phyloP scores from a whole-genome alignment of 2,888 invertebrate species.

The Lochmaea crataegi region DNA sequence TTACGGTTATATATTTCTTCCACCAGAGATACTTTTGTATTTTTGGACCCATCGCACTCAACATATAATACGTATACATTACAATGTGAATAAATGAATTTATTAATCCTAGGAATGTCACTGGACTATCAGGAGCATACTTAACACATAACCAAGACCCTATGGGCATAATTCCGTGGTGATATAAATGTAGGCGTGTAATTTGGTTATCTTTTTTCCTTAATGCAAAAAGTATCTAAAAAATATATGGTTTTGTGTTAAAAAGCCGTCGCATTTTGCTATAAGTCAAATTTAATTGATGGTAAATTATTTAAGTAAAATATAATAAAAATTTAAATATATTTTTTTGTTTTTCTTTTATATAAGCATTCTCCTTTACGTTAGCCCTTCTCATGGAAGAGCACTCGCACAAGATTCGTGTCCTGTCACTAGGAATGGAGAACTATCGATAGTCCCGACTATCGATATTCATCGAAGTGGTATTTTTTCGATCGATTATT shows the following conservation, averaged over 20 bases:
- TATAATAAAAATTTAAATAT: too few relatives aligned
- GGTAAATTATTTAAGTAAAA: too few relatives aligned
- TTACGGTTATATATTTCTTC: slow-evolving; percentile 28
- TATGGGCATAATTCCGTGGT: slow-evolving; percentile 21
- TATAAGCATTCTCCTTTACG: too few relatives aligned
- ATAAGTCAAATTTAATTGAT: not conserved
- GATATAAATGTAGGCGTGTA: slow-evolving; percentile 25
- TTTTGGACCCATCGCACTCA: slow-evolving; percentile 27
- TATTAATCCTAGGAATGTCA: slow-evolving; percentile 26
- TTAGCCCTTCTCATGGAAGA: too few relatives aligned
- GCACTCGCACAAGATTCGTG: too few relatives aligned
- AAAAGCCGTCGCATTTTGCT: too few relatives aligned
- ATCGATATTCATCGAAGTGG: too few relatives aligned
- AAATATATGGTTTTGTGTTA: not conserved
- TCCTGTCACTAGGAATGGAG: too few relatives aligned
- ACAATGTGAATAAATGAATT: slow-evolving; percentile 27
- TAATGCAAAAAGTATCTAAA: slow-evolving; percentile 25
- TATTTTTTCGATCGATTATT: too few relatives aligned
- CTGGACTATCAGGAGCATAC: slow-evolving; percentile 27
- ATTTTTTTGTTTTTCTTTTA: too few relatives aligned
- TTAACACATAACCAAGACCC: slow-evolving; percentile 23
- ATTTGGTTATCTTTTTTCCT: slow-evolving; percentile 32
- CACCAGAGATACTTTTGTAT: slow-evolving; percentile 32
- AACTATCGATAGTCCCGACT: too few relatives aligned
- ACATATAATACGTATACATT: slow-evolving; percentile 27